A percentile compares a stretch with the other conserved stretches of the same genome.
These are phyloP conservation scores for Elymnias hypermnestra DNA, from an alignment of 1,140 invertebrate species.

Conservation along the genomic window DNA sequence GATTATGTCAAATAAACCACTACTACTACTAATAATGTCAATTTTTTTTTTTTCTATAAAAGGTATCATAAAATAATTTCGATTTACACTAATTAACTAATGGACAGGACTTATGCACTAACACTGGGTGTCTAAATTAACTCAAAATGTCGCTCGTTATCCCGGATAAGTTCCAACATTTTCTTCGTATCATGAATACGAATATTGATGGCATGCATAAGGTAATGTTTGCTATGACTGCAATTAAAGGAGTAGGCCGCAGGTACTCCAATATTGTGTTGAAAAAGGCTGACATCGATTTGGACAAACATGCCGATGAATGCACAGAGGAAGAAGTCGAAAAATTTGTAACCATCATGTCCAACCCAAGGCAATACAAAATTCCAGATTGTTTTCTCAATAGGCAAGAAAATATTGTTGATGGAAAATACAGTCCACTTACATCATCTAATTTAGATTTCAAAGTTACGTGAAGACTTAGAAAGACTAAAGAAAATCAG, in stretches of 20 bases:
- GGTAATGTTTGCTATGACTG: conserved; percentile 98
- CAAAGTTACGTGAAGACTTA: conserved; percentile 98
- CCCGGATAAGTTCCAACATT: conserved; percentile 99
- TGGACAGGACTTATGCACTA: no score
- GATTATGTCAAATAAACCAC: no score
- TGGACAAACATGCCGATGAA: conserved; percentile 98
- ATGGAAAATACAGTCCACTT: conserved; percentile 98
- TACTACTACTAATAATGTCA: no score
- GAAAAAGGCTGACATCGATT: conserved; percentile 98
- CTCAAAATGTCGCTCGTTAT: conserved; percentile 97
- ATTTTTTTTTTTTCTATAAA: no score
- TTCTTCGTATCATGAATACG: conserved; percentile 99
- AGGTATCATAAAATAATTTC: no score
- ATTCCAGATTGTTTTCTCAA: conserved; percentile 99
- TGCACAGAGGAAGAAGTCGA: conserved; percentile 99
- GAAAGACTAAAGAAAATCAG: conserved; percentile 98
- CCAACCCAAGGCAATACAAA: conserved; percentile 98
- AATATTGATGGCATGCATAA: conserved; percentile 99
- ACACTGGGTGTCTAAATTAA: no score
- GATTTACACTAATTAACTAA: no score
- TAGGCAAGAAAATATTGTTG: conserved; percentile 99
- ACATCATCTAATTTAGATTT: conserved; percentile 95
- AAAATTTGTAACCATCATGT: conserved; percentile 98
- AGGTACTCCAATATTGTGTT: conserved; percentile 97
- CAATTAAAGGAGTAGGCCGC: conserved; percentile 98